These are phyloP conservation scores for Pelvicachromis taeniatus DNA, from an alignment of 2,113 vertebrate genomes.

Conservation along the genomic window DNA sequence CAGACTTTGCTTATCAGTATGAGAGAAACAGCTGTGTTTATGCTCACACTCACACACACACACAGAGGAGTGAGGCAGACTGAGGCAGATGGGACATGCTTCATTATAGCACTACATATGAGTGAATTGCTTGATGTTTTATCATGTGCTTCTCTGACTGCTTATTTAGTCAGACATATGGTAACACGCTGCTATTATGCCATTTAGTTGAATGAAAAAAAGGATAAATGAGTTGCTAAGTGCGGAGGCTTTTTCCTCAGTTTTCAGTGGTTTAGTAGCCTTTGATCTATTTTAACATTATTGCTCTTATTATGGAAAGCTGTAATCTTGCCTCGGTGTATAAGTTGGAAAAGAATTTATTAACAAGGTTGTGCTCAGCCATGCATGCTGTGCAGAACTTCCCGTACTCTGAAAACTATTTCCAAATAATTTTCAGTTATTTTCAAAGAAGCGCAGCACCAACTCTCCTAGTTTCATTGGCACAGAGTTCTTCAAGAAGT, in stretches of 20 bases:
- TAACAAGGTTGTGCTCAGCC: neutral
- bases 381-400: neutral
- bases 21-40: constrained; percentile 46
- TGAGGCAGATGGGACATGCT: constrained; percentile 59
- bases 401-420: neutral
- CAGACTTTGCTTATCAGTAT: constrained; percentile 28
- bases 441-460: neutral
- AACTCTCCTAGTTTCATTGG: neutral
- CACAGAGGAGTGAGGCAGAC: neutral
- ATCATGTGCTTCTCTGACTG: constrained; percentile 51
- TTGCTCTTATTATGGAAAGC: neutral
- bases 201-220: constrained; percentile 51
- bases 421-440: neutral
- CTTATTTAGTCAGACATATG: constrained; percentile 66
- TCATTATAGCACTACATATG: constrained; percentile 56
- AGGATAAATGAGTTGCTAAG: constrained; percentile 36
- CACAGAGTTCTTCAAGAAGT: neutral
- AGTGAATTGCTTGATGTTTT: constrained; percentile 62
- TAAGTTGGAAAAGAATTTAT: neutral
- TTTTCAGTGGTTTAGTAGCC: constrained; percentile 13
- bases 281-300: neutral
- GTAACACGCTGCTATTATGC: constrained; percentile 41
- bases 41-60: neutral
- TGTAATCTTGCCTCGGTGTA: neutral
- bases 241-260: neutral